These are phyloP conservation scores for Therioaphis trifolii DNA, from an alignment of 2,888 invertebrate species.

Conservation along the genomic window DNA sequence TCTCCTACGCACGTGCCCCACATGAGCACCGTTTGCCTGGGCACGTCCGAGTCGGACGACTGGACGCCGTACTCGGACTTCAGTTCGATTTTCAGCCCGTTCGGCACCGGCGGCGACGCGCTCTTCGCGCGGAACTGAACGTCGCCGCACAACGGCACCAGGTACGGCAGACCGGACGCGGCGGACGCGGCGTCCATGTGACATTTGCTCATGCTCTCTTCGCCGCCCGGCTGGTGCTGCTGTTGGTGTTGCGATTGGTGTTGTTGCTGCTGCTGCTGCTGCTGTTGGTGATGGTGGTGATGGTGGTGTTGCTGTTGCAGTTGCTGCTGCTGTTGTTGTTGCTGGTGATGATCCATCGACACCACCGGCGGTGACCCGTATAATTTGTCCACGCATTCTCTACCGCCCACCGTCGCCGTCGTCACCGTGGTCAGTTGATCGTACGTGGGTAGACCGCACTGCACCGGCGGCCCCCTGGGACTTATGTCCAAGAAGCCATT, in stretches of 20 bases:
- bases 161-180: conserved; percentile 57
- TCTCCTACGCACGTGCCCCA: conserved; percentile 75
- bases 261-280: conserved; percentile 3
- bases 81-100: conserved; percentile 74
- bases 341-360: conserved; percentile 48
- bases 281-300: conserved; percentile 1
- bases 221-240: conserved; percentile 8
- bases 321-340: conserved; percentile 33
- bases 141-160: conserved; percentile 66
- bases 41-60: conserved; percentile 70
- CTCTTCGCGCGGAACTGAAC: conserved; percentile 60
- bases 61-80: conserved; percentile 69
- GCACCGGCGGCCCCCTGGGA: conserved; percentile 72
- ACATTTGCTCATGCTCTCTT: conserved; percentile 44
- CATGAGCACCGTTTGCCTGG: conserved; percentile 92
- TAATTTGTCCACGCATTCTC: conserved; percentile 70
- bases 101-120: conserved; percentile 71
- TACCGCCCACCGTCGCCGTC: conserved; percentile 68
- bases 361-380: conserved; percentile 67
- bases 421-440: conserved; percentile 66
- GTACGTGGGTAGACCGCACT: conserved; percentile 74
- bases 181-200: conserved; percentile 31
- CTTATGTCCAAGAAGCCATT: conserved; percentile 87
- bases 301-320: conserved; percentile 9
- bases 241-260: conserved; percentile 14